phyloP scores from a whole-genome alignment of 2,888 invertebrate genomes.

The Oligia strigilis region DNA sequence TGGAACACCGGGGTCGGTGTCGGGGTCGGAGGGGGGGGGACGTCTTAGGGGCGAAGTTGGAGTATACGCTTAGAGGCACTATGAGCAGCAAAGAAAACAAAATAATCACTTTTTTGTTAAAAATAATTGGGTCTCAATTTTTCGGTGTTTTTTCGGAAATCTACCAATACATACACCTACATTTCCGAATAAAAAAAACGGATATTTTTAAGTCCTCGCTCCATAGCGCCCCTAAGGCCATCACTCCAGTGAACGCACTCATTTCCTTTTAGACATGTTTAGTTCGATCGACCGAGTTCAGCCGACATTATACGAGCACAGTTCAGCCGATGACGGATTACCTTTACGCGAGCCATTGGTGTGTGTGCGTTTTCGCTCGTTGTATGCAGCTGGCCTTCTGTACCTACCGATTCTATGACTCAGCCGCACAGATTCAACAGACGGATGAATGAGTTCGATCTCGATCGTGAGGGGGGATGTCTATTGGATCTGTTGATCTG shows the following conservation, averaged over 20 bases:
- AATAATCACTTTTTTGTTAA: no score
- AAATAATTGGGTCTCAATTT: no score
- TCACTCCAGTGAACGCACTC: not conserved
- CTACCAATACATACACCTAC: no score
- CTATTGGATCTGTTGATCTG: conserved; percentile 65
- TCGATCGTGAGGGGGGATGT: conserved; percentile 75
- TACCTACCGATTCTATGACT: conserved; percentile 57
- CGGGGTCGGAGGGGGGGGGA: no score
- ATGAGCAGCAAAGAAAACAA: no score
- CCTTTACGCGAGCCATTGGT: not conserved
- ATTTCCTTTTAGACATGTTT: not conserved
- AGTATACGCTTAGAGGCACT: no score
- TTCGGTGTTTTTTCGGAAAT: no score
- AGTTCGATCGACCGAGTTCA: not conserved
- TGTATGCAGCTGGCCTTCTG: conserved; percentile 1
- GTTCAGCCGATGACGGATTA: not conserved
- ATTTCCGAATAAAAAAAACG: no score
- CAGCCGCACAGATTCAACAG: conserved; percentile 51
- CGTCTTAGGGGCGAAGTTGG: no score
- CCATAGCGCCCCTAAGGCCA: not conserved
- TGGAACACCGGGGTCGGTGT: no score
- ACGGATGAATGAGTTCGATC: conserved; percentile 82
- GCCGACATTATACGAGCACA: not conserved
- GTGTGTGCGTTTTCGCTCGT: not conserved
- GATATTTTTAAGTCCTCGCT: not conserved